Base-by-base conservation (phyloP, 1,140 invertebrate genomes). In the Microvelia longipes region DNA sequence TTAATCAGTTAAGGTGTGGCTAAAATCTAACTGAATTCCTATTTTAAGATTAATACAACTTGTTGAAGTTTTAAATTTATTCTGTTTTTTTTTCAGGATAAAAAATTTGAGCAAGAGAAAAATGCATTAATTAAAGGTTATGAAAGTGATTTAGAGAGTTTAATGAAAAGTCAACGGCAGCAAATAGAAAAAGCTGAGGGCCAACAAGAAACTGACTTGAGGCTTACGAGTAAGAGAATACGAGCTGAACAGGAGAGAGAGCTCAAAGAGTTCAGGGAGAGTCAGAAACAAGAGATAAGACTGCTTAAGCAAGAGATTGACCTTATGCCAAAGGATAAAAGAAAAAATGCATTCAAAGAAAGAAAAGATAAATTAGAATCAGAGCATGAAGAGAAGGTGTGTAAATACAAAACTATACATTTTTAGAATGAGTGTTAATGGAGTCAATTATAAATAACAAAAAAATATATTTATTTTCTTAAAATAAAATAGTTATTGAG, bases 301-400 rank as follows among this genome's bases (percentile, higher is more conserved):
- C 81, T 96, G 69, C 81, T 98, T 19, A 98, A 98, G 77, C 94
- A 97, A 78, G 95, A 98, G 78, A 86, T 96, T 65, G 96, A 98
- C 75, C 81, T 95, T 66, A 84, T 98, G 79, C 91, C 93, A 29
- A 96, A 96, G 80, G 94, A 96, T 73, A 87, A 89, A 70, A 85
- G 94, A 72, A 98, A 98, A 82, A 92, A 89, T 71, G 88, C 89
- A 66, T 93, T 94, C 72, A 84, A 90, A 74, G 82, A 85, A 70
- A 84, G 89, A 0, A 94, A 93, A 75, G 90, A 94, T 71, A 87
- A 91, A 70, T 85, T 98, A 71, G 93, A 96, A 77, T 81, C 87
- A 0, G 93, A 96, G 75, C 92, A 96, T 74, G 86, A 88, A 70
- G 92, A 96, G 68, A 86, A 91, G 75, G 85, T 86, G 74, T 74